Base-by-base conservation (phyloP, 2,888 invertebrate species). In the Lepidonotus clava region DNA sequence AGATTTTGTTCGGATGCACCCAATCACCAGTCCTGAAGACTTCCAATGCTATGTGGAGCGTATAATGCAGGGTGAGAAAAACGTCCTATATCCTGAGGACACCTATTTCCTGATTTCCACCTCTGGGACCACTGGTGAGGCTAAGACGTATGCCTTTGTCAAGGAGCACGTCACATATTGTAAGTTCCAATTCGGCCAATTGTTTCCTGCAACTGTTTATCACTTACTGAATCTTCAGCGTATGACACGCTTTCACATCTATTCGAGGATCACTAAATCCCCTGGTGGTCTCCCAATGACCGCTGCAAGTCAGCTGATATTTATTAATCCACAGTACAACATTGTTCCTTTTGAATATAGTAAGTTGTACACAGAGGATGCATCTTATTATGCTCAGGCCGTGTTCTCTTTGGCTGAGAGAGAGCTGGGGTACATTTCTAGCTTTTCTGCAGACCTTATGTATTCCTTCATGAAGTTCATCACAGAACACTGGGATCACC, bases 371-470 rank as follows among this genome's bases (percentile, higher is more conserved):
- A 5, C 28, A 8, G 80, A 80, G 18, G 80, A 80, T 80, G 14
- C 41, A 41, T 40, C 80, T 18, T 80, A 80, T 41, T 80, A 80
- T 51, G 51, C 51, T 21, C 80, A 80, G 28, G 80, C 80, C 1
- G 41, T 80, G 51, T 80, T 80, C 51, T 41, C 80, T 32, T 46
- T 80, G 21, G 80, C 80, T 4, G 80, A 80, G 28, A 41, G 46
- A 80, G 80, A 80, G 21, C 41, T 80, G 21, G 6, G 46, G 1
- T 5, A 28, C 32, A 80, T 80, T 4, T 24, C 1, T 6, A 32
- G 46, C 6, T 80, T 80, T n/a, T 80, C 80, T 46, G 80, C 80
- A 46, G 80, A 80, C 24, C 46, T 80, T 1, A 80, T 80, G 80
- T 51, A 46, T 46, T 41, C 80, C 41, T 80, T 6, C 28, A 46